These are phyloP conservation scores for Polyodon spathula DNA, from an alignment of 2,113 vertebrate species.

Conservation along the genomic window DNA sequence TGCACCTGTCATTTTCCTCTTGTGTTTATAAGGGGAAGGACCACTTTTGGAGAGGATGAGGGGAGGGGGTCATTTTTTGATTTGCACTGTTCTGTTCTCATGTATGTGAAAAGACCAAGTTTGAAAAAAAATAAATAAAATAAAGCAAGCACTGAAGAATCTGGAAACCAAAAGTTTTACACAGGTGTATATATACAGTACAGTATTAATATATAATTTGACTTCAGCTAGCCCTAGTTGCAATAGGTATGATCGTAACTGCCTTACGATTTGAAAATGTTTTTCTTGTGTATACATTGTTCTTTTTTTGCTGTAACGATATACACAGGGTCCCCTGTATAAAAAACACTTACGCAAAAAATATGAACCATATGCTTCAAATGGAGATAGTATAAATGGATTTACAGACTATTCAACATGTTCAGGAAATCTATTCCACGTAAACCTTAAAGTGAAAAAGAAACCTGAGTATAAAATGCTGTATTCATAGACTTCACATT, in stretches of 20 bases:
- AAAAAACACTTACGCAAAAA: slow-evolving; percentile 1
- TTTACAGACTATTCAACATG: too few relatives aligned
- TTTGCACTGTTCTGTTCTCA: slow-evolving; percentile 48
- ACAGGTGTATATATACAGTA: slow-evolving; percentile 47
- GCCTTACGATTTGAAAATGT: slow-evolving; percentile 28
- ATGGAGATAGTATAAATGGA: too few relatives aligned
- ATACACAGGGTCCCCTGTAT: slow-evolving; percentile 12
- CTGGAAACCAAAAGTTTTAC: slow-evolving; percentile 58
- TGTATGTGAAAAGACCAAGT: slow-evolving; percentile 33
- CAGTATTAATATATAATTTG: slow-evolving; percentile 49
- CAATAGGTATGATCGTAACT: slow-evolving; percentile 23
- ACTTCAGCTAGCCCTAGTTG: slow-evolving; percentile 20
- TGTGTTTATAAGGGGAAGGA: not conserved
- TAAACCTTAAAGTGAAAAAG: too few relatives aligned
- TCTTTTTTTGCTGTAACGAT: not conserved
- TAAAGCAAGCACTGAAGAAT: slow-evolving; percentile 49
- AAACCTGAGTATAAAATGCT: too few relatives aligned
- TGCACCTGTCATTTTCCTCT: not conserved
- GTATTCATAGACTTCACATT: too few relatives aligned
- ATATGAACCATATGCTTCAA: too few relatives aligned
- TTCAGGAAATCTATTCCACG: too few relatives aligned
- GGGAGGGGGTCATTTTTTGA: slow-evolving; percentile 10
- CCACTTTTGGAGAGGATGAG: not conserved
- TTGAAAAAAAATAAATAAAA: slow-evolving; percentile 34
- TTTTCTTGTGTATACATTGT: not conserved